phyloP scores from a whole-genome alignment of 2,113 vertebrate species.

The Scartelaos histophorus region DNA sequence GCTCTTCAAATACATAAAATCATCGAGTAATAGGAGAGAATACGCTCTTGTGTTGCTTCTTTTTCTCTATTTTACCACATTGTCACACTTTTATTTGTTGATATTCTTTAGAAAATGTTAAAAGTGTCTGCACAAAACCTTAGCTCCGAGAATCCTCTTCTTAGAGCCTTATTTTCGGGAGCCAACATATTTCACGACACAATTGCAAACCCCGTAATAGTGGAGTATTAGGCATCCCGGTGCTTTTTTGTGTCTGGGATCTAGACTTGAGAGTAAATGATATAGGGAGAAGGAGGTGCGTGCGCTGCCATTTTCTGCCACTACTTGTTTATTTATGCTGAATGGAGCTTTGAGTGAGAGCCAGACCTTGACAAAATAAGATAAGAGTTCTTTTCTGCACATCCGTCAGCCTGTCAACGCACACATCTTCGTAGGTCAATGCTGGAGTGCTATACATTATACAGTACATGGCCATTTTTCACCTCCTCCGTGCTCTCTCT shows the following conservation, averaged over 20 bases:
- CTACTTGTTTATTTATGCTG: conserved; percentile 79
- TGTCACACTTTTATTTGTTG: not conserved
- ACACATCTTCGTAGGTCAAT: conserved; percentile 59
- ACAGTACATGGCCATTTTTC: conserved; percentile 49
- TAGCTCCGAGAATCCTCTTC: conserved; percentile 3
- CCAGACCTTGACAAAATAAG: conserved; percentile 81
- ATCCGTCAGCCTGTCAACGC: conserved; percentile 75
- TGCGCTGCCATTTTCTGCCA: conserved; percentile 56
- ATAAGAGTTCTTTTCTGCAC: conserved; percentile 75
- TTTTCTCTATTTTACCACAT: not conserved
- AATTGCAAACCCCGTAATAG: conserved; percentile 43
- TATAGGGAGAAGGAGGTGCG: conserved; percentile 54
- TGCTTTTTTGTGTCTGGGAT: conserved; percentile 38
- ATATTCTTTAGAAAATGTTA: not conserved
- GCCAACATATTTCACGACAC: conserved; percentile 27
- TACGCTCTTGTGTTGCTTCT: too few species aligned
- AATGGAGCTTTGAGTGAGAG: conserved; percentile 74
- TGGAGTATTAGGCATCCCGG: conserved; percentile 39
- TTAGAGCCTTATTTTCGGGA: conserved; percentile 17
- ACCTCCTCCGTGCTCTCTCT: conserved; percentile 25
- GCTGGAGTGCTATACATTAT: conserved; percentile 49
- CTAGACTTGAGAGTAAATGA: conserved; percentile 52
- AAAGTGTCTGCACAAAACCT: not conserved
- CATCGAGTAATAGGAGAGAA: too few species aligned
- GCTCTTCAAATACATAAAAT: too few species aligned